These are phyloP conservation scores for Portunus trituberculatus DNA, from an alignment of 1,140 invertebrate genomes.

Conservation along the genomic window DNA sequence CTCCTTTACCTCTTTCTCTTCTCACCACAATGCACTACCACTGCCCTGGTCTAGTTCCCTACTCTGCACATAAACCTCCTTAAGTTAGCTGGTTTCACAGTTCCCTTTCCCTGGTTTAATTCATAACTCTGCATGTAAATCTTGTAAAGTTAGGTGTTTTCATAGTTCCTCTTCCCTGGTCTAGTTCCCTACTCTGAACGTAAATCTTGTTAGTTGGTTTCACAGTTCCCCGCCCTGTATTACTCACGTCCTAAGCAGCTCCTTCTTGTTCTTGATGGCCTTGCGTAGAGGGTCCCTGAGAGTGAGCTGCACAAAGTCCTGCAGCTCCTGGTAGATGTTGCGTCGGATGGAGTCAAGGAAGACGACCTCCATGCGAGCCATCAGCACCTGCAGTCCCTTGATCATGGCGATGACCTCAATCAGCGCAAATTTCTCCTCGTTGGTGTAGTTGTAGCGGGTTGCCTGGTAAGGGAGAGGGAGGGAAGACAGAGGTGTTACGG, in stretches of 20 bases:
- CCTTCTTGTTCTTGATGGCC: constrained; percentile 99
- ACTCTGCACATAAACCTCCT: too few relatives aligned
- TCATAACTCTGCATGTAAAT: too few relatives aligned
- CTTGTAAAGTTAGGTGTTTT: too few relatives aligned
- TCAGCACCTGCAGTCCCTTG: constrained; percentile 98
- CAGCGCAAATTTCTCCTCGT: constrained; percentile 98
- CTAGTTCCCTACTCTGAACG: too few relatives aligned
- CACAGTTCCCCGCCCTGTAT: neutral
- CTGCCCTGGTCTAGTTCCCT: too few relatives aligned
- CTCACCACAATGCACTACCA: too few relatives aligned
- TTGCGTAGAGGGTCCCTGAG: constrained; percentile 96
- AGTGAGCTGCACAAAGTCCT: constrained; percentile 97
- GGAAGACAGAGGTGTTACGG: neutral
- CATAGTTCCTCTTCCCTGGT: neutral
- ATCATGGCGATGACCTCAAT: constrained; percentile 99
- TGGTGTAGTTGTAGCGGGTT: constrained; percentile 98
- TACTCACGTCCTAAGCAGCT: constrained; percentile 87
- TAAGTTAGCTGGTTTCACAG: too few relatives aligned
- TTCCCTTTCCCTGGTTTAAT: neutral
- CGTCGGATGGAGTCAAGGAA: constrained; percentile 97
- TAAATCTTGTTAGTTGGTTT: too few relatives aligned
- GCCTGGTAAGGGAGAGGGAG: constrained; percentile 83
- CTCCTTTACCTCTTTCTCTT: too few relatives aligned
- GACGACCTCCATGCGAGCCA: constrained; percentile 98
- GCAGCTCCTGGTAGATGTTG: constrained; percentile 97